These are phyloP conservation scores for Caranx ignobilis DNA, from an alignment of 2,113 vertebrate species.

Conservation along the genomic window DNA sequence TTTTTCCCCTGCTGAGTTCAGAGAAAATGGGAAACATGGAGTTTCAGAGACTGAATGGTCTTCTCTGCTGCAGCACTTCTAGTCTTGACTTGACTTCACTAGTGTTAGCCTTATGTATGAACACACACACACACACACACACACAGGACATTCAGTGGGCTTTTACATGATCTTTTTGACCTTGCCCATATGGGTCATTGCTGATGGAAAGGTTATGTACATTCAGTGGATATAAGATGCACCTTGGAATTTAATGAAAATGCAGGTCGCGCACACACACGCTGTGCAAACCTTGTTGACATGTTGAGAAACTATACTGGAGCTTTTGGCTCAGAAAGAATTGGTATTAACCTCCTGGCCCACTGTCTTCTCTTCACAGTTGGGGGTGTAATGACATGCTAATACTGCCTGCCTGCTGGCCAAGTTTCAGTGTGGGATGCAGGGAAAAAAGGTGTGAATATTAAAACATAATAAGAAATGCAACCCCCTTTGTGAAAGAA, in stretches of 20 bases:
- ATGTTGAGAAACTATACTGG: neutral
- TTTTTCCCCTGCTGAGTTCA: neutral
- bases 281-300: slow-evolving; percentile 1
- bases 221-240: neutral
- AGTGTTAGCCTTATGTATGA: neutral
- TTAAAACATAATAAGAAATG: slow-evolving; percentile 28
- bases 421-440: slow-evolving; percentile 28
- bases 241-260: neutral
- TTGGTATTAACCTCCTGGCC: slow-evolving; percentile 44
- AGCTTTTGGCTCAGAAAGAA: slow-evolving; percentile 40
- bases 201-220: neutral
- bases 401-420: slow-evolving; percentile 36
- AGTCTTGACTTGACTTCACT: neutral
- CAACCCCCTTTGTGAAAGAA: slow-evolving; percentile 4
- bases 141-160: neutral
- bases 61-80: neutral
- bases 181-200: neutral
- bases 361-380: slow-evolving; percentile 28
- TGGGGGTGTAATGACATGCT: slow-evolving; percentile 56
- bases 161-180: neutral
- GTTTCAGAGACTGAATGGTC: neutral
- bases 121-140: neutral
- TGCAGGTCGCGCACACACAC: neutral
- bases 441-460: slow-evolving; percentile 32
- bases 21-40: neutral